Percentiles rank a stretch among this genome's conserved stretches.
These are phyloP conservation scores for Meiosimyza decipiens DNA, from an alignment of 2,888 invertebrate species.

Conservation along the genomic window DNA sequence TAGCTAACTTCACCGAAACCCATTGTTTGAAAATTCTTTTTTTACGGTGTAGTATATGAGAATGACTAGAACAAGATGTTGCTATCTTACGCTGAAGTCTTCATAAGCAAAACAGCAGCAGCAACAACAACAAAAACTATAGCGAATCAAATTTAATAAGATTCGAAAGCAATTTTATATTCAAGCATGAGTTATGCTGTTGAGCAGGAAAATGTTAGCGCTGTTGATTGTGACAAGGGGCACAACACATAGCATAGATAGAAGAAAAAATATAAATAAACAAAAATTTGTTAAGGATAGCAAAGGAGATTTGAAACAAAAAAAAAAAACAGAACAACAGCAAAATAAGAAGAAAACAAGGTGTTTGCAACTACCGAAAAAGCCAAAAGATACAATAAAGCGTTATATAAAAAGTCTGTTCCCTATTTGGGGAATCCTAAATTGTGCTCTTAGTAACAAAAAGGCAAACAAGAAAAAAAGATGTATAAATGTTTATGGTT, in stretches of 20 bases:
- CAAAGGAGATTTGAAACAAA: neutral
- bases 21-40: too few relatives aligned
- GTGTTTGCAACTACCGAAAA: neutral
- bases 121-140: too few relatives aligned
- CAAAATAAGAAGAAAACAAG: neutral
- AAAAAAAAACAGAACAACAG: neutral
- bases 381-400: neutral
- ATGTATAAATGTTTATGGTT: conserved; percentile 17
- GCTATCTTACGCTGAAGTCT: too few relatives aligned
- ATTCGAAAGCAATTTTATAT: conserved; percentile 27
- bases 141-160: conserved; percentile 26
- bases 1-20: too few relatives aligned
- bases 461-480: neutral
- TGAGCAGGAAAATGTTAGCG: neutral
- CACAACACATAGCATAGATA: neutral
- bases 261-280: conserved; percentile 4
- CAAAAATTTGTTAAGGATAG: neutral
- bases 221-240: neutral
- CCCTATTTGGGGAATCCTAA: neutral
- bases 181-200: conserved; percentile 5
- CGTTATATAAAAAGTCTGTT: neutral
- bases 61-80: too few relatives aligned
- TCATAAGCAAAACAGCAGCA: neutral
- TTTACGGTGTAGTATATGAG: too few relatives aligned
- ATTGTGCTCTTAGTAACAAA: neutral